Evolutionary conservation across 2,888 invertebrate genomes (phyloP).

Genomic region (Tachina grossa): DNA sequence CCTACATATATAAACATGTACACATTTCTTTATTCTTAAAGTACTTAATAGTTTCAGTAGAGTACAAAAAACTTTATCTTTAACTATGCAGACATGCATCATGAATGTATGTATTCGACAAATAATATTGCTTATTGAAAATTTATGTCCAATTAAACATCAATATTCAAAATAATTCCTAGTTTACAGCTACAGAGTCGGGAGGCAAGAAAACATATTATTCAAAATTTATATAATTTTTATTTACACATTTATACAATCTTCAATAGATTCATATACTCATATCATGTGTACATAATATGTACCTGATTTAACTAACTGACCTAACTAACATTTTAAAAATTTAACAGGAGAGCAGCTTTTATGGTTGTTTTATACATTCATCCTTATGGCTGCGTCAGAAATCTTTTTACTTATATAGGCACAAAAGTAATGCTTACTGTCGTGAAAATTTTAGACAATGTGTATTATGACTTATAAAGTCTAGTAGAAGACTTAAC

Average conservation of each 20-base stretch:
- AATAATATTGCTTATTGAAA: conserved; percentile 50
- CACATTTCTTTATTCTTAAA: neutral
- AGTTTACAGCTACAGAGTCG: conserved; percentile 12
- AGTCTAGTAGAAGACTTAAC: too few species aligned
- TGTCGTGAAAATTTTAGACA: too few species aligned
- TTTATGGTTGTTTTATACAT: too few species aligned
- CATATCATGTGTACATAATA: too few species aligned
- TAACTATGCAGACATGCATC: conserved; percentile 56
- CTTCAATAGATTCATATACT: neutral
- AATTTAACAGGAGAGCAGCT: too few species aligned
- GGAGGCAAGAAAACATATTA: conserved; percentile 11
- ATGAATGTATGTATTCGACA: conserved; percentile 61
- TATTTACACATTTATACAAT: neutral
- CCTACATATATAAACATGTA: too few species aligned
- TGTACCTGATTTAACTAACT: too few species aligned
- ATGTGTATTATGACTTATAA: too few species aligned
- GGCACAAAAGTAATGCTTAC: too few species aligned
- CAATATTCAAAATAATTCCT: conserved; percentile 36
- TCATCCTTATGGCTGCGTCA: too few species aligned
- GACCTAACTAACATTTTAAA: too few species aligned
- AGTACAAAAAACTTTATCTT: conserved; percentile 63
- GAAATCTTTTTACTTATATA: too few species aligned
- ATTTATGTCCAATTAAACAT: conserved; percentile 48
- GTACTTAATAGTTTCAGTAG: conserved; percentile 30
- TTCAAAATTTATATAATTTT: conserved; percentile 27